Evolutionary conservation across 2,113 vertebrate genomes (phyloP).

Genomic region (Zosterops lateralis): DNA sequence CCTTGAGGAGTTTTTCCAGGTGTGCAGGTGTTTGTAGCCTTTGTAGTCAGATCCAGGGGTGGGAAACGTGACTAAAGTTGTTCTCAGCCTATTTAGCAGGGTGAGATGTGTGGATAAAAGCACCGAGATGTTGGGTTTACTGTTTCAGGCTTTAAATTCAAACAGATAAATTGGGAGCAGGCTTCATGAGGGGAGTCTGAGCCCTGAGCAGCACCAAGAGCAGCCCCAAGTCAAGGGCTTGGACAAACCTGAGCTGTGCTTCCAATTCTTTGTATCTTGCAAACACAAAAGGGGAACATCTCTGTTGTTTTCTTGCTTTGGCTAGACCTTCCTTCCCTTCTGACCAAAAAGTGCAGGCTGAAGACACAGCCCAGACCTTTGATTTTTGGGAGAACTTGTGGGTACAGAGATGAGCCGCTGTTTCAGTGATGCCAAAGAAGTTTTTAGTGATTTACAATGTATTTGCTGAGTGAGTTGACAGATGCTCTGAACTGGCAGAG

Average conservation of each 20-base stretch:
- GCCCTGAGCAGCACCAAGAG: background rate
- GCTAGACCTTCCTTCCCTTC: background rate
- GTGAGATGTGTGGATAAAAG: background rate
- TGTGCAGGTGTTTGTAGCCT: background rate
- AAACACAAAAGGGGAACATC: background rate
- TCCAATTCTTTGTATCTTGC: background rate
- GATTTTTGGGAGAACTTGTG: background rate
- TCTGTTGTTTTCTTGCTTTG: background rate
- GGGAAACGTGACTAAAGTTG: background rate
- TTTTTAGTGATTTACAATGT: background rate
- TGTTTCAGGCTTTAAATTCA: background rate
- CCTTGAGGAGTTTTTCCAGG: background rate
- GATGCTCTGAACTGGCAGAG: background rate
- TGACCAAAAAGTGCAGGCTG: background rate
- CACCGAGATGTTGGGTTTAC: background rate
- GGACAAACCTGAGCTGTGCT: background rate
- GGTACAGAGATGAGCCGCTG: accelerated
- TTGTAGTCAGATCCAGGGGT: background rate
- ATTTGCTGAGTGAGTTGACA: background rate
- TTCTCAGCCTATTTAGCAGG: background rate
- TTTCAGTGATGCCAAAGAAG: background rate
- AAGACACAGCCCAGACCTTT: background rate
- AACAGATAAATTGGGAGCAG: background rate
- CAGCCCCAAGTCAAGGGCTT: background rate
- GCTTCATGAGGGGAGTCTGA: background rate